A percentile compares a stretch with the other conserved stretches of the same genome.
phyloP scores from a whole-genome alignment of 1,140 invertebrate species.

The Listronotus bonariensis region DNA sequence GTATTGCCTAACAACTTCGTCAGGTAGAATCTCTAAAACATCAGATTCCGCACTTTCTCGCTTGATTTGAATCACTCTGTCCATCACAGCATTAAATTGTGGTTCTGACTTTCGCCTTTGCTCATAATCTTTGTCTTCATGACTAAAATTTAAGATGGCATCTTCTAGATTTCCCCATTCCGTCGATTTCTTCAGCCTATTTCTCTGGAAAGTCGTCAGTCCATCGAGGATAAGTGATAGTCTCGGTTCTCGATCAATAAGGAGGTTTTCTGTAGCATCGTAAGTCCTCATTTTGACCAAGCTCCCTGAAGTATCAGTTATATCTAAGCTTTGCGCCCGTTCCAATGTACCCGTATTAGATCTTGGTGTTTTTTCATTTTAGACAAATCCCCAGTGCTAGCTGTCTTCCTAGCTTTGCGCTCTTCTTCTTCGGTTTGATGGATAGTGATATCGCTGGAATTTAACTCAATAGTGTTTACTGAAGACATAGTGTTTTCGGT shows the following conservation, averaged over 20 bases:
- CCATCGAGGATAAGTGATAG: conserved; percentile 66
- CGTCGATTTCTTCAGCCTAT: conserved; percentile 71
- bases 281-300: conserved; percentile 66
- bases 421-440: conserved; percentile 67
- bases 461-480: conserved; percentile 68
- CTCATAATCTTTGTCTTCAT: conserved; percentile 35
- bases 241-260: conserved; percentile 63
- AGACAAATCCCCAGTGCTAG: conserved; percentile 79
- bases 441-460: conserved; percentile 74
- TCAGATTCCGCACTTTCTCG: conserved; percentile 41
- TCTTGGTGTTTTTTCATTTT: conserved; percentile 68
- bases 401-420: conserved; percentile 75
- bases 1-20: conserved; percentile 13
- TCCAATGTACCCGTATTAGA: conserved; percentile 67
- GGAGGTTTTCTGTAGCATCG: conserved; percentile 46
- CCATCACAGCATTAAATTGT: conserved; percentile 51
- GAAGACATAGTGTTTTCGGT: conserved; percentile 57
- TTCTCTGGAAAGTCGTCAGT: conserved; percentile 67
- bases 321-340: conserved; percentile 80
- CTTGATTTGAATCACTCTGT: conserved; percentile 53
- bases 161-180: conserved; percentile 79
- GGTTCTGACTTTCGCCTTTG: conserved; percentile 25
- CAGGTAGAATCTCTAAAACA: conserved; percentile 22
- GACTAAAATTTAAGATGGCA: conserved; percentile 61
- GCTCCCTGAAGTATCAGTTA: conserved; percentile 66